A percentile compares a stretch with the other conserved stretches of the same genome.
phyloP scores from a whole-genome alignment of 2,797 vertebrate genomes.

The Syngnathus rostellatus region DNA sequence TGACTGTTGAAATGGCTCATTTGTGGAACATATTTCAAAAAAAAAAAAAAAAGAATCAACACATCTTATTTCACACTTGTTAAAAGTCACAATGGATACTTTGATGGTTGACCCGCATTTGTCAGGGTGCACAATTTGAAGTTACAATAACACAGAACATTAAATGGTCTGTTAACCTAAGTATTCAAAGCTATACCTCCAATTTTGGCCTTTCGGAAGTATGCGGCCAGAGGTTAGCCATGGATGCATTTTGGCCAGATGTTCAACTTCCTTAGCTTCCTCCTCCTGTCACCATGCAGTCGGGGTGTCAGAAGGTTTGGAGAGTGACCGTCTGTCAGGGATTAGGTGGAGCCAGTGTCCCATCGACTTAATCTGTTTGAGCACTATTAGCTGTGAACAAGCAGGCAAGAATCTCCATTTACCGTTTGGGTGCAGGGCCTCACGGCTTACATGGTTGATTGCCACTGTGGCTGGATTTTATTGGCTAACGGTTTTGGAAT shows the following conservation, averaged over 20 bases:
- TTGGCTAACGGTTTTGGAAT: not conserved
- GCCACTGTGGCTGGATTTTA: not conserved
- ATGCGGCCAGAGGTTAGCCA: conserved; percentile 38
- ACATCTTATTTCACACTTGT: not conserved
- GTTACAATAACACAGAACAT: conserved; percentile 14
- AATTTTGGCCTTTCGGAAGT: conserved; percentile 29
- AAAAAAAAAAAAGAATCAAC: not conserved
- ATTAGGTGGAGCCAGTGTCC: conserved; percentile 51
- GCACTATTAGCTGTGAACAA: conserved; percentile 35
- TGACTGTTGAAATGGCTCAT: not conserved
- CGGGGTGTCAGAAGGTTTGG: conserved; percentile 41
- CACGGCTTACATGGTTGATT: not conserved
- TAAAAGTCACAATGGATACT: not conserved
- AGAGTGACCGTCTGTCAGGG: conserved; percentile 38
- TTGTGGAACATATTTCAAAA: not conserved
- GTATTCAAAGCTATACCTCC: conserved; percentile 39
- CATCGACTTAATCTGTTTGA: conserved; percentile 53
- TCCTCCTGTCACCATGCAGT: no score
- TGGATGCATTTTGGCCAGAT: conserved; percentile 35
- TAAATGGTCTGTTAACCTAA: conserved; percentile 26
- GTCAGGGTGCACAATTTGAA: conserved; percentile 4
- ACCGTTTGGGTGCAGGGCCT: conserved; percentile 5
- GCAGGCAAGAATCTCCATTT: conserved; percentile 14
- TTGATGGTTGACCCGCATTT: not conserved
- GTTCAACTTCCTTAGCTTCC: not conserved